Conservation (phyloP, 1,140 invertebrate species). For the Drosophila varians region DNA sequence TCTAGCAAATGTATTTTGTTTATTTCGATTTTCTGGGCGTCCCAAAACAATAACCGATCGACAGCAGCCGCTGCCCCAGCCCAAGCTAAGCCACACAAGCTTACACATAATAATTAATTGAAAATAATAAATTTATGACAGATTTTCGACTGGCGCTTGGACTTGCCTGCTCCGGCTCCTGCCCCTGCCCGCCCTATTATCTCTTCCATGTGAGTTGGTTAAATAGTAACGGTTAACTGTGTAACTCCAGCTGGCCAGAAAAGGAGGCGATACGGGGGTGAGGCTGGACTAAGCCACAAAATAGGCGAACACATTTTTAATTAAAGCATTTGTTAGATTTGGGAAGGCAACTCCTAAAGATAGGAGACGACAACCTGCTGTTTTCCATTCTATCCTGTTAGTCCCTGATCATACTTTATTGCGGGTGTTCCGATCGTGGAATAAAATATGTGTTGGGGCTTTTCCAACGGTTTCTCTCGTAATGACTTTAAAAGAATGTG, state of each 20-base stretch:
- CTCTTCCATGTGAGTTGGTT: constrained; percentile 40
- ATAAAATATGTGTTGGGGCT: constrained; percentile 16
- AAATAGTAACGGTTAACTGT: constrained; percentile 73
- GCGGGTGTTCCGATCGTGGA: constrained; percentile 60
- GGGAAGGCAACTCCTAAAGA: constrained; percentile 4
- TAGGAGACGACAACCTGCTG: constrained; percentile 30
- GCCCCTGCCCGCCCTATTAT: constrained; percentile 1
- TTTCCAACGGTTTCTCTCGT: constrained; percentile 35
- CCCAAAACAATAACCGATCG: constrained; percentile 14
- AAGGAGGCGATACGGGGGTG: neutral
- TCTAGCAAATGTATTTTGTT: constrained; percentile 66
- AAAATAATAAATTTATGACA: constrained; percentile 82
- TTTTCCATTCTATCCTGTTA: constrained; percentile 26
- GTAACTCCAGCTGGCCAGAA: constrained; percentile 40
- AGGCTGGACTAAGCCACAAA: constrained; percentile 28
- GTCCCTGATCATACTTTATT: constrained; percentile 16
- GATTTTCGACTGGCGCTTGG: constrained; percentile 66
- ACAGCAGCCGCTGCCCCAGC: constrained; percentile 9
- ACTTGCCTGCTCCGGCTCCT: too few relatives aligned
- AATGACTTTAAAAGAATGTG: neutral
- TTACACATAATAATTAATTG: constrained; percentile 68
- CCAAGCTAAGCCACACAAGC: constrained; percentile 16
- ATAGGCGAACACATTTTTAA: constrained; percentile 78
- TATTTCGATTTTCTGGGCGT: constrained; percentile 57
- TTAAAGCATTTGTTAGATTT: constrained; percentile 71